These are phyloP conservation scores for Pluvialis apricaria DNA, from an alignment of 2,113 vertebrate genomes.

Conservation along the genomic window DNA sequence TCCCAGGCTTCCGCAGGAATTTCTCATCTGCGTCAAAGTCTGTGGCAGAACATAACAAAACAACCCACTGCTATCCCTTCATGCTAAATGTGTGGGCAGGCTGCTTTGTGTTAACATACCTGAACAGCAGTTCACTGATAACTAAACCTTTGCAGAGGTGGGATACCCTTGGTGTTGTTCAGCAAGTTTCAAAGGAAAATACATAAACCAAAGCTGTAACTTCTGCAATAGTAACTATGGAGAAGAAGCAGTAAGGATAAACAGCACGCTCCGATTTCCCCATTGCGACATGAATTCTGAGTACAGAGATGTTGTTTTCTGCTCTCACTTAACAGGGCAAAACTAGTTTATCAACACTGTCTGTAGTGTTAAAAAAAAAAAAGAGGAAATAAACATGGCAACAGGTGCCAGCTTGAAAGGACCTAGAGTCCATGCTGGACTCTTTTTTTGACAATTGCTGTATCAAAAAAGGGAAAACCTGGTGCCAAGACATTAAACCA, in stretches of 20 bases:
- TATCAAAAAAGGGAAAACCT: neutral
- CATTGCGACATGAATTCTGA: neutral
- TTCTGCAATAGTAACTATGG: neutral
- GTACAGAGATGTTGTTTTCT: neutral
- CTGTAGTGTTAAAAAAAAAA: neutral
- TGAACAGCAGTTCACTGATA: neutral
- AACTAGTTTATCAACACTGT: neutral
- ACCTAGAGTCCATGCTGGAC: neutral
- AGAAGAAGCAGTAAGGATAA: neutral
- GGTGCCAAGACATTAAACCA: neutral
- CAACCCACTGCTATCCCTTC: fast-evolving
- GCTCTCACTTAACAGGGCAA: neutral
- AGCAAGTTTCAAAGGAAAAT: neutral
- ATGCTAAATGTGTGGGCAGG: fast-evolving
- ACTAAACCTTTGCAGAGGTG: neutral
- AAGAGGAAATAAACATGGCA: neutral
- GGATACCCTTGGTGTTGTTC: too few species aligned
- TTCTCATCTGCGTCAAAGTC: neutral
- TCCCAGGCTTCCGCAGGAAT: neutral
- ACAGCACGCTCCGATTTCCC: neutral
- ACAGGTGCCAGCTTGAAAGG: neutral
- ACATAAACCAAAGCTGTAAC: neutral
- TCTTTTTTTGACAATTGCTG: neutral
- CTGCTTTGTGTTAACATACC: neutral
- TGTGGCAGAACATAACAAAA: neutral